Percentiles rank a stretch among this genome's conserved stretches.
Conservation (phyloP, 2,797 vertebrate genomes). For the Myotis myotis region DNA sequence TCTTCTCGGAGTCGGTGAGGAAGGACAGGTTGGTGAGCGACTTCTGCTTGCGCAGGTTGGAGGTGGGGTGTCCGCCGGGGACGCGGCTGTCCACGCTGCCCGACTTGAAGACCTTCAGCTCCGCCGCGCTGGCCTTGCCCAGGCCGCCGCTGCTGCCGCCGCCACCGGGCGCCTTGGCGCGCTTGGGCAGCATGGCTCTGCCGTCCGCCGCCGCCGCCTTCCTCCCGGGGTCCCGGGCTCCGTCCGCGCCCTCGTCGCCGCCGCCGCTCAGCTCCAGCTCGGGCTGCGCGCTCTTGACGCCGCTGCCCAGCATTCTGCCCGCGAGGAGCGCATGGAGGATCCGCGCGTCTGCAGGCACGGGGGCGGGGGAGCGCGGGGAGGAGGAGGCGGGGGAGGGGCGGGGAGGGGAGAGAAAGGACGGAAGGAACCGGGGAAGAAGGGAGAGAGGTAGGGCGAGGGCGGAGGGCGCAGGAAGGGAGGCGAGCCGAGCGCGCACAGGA, state of each 20-base stretch:
- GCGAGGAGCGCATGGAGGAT: conserved; percentile 90
- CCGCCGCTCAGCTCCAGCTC: conserved; percentile 87
- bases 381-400: background rate
- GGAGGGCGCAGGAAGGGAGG: background rate
- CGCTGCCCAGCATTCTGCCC: conserved; percentile 93
- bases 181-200: conserved; percentile 88
- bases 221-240: conserved; percentile 79
- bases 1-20: conserved; percentile 95
- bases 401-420: conserved; percentile 45
- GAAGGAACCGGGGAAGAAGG: conserved; percentile 55
- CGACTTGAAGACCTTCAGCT: conserved; percentile 85
- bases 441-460: conserved; percentile 13
- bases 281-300: conserved; percentile 89
- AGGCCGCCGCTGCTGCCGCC: conserved; percentile 84
- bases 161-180: conserved; percentile 80
- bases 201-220: conserved; percentile 85
- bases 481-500: background rate
- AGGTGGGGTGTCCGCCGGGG: conserved; percentile 87
- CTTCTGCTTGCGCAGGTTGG: conserved; percentile 93
- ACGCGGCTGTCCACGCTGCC: conserved; percentile 87
- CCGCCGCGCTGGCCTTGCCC: conserved; percentile 85
- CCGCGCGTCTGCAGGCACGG: conserved; percentile 89
- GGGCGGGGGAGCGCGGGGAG: conserved; percentile 37
- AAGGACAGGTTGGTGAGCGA: conserved; percentile 94
- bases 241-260: conserved; percentile 78